These are phyloP conservation scores for Eutrigla gurnardus DNA, from an alignment of 2,797 vertebrate genomes.

Conservation along the genomic window DNA sequence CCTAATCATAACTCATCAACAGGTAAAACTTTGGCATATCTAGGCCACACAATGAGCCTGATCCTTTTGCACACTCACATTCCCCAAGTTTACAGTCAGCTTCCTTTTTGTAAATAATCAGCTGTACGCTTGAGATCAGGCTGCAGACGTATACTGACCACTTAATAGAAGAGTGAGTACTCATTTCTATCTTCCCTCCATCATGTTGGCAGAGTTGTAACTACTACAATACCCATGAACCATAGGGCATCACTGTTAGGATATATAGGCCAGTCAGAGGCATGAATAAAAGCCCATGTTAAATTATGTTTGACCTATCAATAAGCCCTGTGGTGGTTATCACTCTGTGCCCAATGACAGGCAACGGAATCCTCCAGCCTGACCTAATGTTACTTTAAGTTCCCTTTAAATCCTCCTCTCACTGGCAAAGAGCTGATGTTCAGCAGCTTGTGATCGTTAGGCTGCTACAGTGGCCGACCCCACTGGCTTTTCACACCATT, in stretches of 20 bases:
- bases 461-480: background rate
- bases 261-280: background rate
- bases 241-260: background rate
- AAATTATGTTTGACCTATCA: constrained; percentile 1
- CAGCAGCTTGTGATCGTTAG: background rate
- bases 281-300: background rate
- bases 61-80: no score
- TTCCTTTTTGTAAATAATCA: no score
- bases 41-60: no score
- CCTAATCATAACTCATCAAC: no score
- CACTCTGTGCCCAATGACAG: background rate
- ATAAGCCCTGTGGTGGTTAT: background rate
- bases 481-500: background rate
- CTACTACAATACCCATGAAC: no score
- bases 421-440: background rate
- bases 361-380: background rate
- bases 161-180: no score
- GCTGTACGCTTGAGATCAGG: no score
- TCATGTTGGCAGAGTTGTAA: no score
- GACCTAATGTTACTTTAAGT: background rate
- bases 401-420: background rate
- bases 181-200: no score
- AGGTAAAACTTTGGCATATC: no score
- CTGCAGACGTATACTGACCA: no score
- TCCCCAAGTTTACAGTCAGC: no score